phyloP scores from a whole-genome alignment of 2,797 vertebrate species.

The Zenarchopterus dispar region DNA sequence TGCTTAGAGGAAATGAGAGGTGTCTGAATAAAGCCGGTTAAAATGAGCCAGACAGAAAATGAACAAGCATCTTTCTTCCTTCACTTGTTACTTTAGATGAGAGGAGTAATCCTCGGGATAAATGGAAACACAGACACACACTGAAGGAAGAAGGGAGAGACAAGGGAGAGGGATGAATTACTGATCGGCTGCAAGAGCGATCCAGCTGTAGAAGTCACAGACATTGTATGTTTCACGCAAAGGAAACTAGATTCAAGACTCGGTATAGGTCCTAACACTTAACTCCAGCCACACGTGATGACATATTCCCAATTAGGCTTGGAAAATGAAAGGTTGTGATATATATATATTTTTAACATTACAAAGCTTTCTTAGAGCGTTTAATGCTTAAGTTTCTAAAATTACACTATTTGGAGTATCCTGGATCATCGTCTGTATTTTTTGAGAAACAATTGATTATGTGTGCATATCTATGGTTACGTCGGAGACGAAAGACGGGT shows the following conservation, averaged over 20 bases:
- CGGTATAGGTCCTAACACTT: constrained; percentile 1
- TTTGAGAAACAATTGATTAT: neutral
- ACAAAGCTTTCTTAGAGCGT: constrained; percentile 9
- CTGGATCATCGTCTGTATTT: neutral
- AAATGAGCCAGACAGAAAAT: constrained; percentile 74
- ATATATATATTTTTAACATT: constrained; percentile 22
- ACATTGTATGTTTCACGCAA: constrained; percentile 59
- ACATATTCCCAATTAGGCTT: constrained; percentile 21
- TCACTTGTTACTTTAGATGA: constrained; percentile 48
- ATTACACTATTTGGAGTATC: neutral
- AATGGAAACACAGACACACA: constrained; percentile 10
- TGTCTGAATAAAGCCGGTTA: constrained; percentile 80
- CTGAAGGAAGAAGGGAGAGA: constrained; percentile 3
- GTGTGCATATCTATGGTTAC: neutral
- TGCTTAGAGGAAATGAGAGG: constrained; percentile 82
- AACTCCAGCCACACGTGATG: constrained; percentile 15
- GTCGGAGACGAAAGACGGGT: too few species aligned
- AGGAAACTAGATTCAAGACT: constrained; percentile 13
- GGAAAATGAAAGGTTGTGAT: neutral
- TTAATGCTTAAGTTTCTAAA: constrained; percentile 11
- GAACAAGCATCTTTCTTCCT: constrained; percentile 30
- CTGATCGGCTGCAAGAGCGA: constrained; percentile 14
- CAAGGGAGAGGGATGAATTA: constrained; percentile 10
- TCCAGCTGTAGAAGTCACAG: constrained; percentile 38
- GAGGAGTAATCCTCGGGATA: constrained; percentile 28